Evolutionary conservation across 2,888 invertebrate species (phyloP), one percentile per base, ranked within the genome.

Genomic region (Conchocele bisecta): DNA sequence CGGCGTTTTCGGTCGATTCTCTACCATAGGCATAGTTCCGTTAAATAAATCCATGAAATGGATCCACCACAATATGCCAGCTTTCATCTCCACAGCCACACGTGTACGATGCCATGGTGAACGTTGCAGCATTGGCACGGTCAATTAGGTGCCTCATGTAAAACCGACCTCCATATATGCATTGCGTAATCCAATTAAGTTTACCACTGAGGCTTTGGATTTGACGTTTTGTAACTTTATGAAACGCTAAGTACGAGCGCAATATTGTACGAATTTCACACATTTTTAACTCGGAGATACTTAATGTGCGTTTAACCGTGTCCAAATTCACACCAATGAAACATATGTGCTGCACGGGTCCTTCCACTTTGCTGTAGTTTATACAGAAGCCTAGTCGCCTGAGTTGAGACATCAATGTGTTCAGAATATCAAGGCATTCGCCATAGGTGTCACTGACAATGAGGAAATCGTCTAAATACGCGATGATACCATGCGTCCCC

Each of bases 301-400:
- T n/a, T n/a, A n/a, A n/a, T n/a, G n/a, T n/a, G n/a, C n/a, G n/a
- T n/a, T n/a, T n/a, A n/a, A n/a, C n/a, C n/a, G n/a, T n/a, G n/a
- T n/a, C n/a, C n/a, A n/a, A n/a, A n/a, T n/a, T n/a, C n/a, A n/a
- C n/a, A n/a, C n/a, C n/a, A n/a, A n/a, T n/a, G n/a, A n/a, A n/a
- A n/a, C n/a, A n/a, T n/a, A n/a, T n/a, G 17, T 26, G 11, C 22
- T 17, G 17, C 1, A 22, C 26, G 4, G 60, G 59, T 15, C 59
- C 67, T 9, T 59, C 53, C 44, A 58, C 15, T 67, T 67, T 67
- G 15, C 31, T 42, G 41, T 59, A 53, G 31, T 67, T 67, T 13
- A 67, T 67, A 7, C 44, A 26, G 39, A 67, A 67, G 2, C 67
- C 59, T 37, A 60, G 33, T 22, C 46, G 6, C 11, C 53, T 59